Base-by-base conservation (phyloP, 2,888 invertebrate genomes). In the Limnephilus rhombicus region DNA sequence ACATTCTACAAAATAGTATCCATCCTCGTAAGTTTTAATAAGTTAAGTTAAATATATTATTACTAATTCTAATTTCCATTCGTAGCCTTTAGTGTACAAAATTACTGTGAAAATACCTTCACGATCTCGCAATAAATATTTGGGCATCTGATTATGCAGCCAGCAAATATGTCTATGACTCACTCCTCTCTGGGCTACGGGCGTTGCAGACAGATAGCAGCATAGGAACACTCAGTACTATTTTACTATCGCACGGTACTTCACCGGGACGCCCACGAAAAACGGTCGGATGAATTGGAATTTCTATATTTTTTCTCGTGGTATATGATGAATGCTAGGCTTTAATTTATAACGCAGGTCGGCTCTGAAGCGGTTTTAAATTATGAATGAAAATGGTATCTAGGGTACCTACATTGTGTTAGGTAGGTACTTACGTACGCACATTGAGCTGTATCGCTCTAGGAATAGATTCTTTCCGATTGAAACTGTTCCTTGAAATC, bases 71-170 rank as follows among this genome's bases (percentile, higher is more conserved):
- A 68, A n/a, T 68, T 68, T n/a, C 9, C 68, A 68, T 68, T 68
- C 68, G 24, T 15, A 83, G 0, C 34, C 15, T 83, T 83, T 83
- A 34, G 18, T 34, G 34, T 83, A 83, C 82, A 15, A 45, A 9
- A 7, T 37, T 18, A 83, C 34, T 7, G 34, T 83, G 34, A 15
- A 83, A 83, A 34, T 83, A 83, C 82, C 82, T 31, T 34, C 34
- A 37, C 82, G 68, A 83, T 83, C 18, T 13, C 4, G 82, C 34
- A 83, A 34, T 83, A 34, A 83, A 83, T 83, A 83, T 83, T 83
- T 83, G 83, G 83, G 83, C 83, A 83, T 83, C 83, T 83, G 83
- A 83, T 83, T 83, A n/a, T 83, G 83, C 82, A 34, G 34, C 82
- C 82, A 34, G 29, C 29, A 83, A 34, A 41, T 83, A 83, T 24